Conservation (phyloP, 2,797 vertebrate genomes). For the Sebastes kiyomatsui region DNA sequence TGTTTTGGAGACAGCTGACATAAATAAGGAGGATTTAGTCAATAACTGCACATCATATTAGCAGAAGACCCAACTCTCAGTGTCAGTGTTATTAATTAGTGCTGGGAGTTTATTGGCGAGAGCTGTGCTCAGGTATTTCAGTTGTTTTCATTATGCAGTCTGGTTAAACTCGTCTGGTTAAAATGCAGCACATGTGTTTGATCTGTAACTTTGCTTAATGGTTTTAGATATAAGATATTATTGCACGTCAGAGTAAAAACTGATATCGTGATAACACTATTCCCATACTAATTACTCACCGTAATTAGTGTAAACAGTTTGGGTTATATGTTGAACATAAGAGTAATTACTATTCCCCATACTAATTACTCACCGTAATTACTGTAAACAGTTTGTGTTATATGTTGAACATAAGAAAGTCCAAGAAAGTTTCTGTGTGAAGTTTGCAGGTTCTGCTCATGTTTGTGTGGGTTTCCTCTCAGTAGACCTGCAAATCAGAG, state of each 20-base stretch:
- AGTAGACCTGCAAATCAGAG: background rate
- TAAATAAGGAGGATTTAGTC: constrained; percentile 31
- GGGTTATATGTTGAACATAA: background rate
- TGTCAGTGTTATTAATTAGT: constrained; percentile 50
- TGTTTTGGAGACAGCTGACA: constrained; percentile 36
- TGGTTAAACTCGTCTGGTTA: constrained; percentile 21
- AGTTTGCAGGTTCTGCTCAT: background rate
- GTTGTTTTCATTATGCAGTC: constrained; percentile 3
- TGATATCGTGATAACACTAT: background rate
- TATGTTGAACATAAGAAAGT: background rate
- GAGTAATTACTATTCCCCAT: background rate
- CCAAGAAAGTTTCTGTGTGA: background rate
- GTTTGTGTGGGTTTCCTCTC: background rate
- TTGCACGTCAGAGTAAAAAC: background rate
- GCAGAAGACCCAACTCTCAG: constrained; percentile 1
- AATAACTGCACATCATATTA: constrained; percentile 38
- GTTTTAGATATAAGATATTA: constrained; percentile 23
- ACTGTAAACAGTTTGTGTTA: constrained; percentile 1
- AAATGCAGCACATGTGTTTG: constrained; percentile 31
- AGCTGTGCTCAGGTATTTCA: constrained; percentile 1
- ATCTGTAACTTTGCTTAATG: constrained; percentile 39
- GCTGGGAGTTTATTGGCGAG: background rate
- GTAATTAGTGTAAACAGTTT: constrained; percentile 27
- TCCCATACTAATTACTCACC: constrained; percentile 8
- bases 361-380: constrained; percentile 28